phyloP scores from a whole-genome alignment of 2,113 vertebrate genomes.

The Numenius arquata region DNA sequence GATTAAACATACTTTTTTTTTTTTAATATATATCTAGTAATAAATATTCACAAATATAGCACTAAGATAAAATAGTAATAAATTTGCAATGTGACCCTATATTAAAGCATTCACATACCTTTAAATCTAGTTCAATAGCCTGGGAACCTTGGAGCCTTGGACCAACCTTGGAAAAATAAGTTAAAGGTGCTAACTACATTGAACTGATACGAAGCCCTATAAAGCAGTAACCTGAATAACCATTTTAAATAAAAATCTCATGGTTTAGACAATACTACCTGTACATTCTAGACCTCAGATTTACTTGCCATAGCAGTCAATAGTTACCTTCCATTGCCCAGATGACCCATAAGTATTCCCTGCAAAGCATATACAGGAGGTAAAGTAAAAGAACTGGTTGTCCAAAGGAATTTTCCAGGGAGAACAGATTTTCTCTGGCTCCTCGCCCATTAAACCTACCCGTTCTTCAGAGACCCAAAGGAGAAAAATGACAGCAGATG shows the following conservation, averaged over 20 bases:
- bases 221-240: neutral
- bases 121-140: neutral
- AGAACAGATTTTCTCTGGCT: neutral
- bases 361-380: neutral
- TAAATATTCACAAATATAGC: neutral
- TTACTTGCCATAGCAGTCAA: neutral
- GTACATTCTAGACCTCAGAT: neutral
- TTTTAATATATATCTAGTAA: neutral
- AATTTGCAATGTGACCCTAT: neutral
- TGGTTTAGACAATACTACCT: neutral
- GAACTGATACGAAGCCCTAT: neutral
- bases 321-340: neutral
- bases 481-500: neutral
- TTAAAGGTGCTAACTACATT: neutral
- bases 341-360: neutral
- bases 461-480: neutral
- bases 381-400: neutral
- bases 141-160: neutral
- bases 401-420: neutral
- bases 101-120: neutral
- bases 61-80: neutral
- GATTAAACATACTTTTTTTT: neutral
- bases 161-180: neutral
- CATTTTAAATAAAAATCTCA: neutral
- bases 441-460: neutral